phyloP scores from a whole-genome alignment of 2,113 vertebrate genomes.

The Microcebus murinus region DNA sequence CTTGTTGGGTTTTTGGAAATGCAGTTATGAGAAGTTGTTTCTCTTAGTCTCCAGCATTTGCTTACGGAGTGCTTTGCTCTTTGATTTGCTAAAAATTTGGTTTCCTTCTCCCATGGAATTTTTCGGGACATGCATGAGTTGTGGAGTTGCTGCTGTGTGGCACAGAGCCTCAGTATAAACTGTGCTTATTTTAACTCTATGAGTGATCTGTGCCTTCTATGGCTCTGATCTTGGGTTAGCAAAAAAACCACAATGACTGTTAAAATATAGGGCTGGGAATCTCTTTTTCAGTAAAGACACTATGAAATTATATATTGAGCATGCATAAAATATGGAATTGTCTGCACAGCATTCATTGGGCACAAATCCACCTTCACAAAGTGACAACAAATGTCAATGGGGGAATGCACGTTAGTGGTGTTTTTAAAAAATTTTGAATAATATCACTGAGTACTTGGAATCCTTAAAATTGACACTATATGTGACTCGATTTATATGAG shows the following conservation, averaged over 20 bases:
- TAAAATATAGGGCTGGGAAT: too few relatives aligned
- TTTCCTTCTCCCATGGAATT: neutral
- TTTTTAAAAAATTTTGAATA: neutral
- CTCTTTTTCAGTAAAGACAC: neutral
- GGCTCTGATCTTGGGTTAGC: neutral
- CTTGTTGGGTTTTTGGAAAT: neutral
- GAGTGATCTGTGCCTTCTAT: neutral
- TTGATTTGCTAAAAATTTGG: neutral
- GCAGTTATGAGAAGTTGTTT: neutral
- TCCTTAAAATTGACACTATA: neutral
- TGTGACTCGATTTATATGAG: neutral
- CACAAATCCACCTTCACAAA: neutral
- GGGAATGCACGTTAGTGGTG: neutral
- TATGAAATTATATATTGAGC: neutral
- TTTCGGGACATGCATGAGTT: neutral
- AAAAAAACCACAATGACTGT: neutral
- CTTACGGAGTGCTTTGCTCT: neutral
- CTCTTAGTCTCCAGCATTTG: neutral
- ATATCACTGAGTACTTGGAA: neutral
- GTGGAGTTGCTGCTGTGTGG: neutral
- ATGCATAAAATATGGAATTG: neutral
- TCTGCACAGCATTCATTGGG: neutral
- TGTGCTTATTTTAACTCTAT: neutral
- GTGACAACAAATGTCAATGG: neutral
- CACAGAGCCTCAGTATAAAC: neutral